phyloP scores from a whole-genome alignment of 2,888 invertebrate genomes.

The Scaptomyza reducta region DNA sequence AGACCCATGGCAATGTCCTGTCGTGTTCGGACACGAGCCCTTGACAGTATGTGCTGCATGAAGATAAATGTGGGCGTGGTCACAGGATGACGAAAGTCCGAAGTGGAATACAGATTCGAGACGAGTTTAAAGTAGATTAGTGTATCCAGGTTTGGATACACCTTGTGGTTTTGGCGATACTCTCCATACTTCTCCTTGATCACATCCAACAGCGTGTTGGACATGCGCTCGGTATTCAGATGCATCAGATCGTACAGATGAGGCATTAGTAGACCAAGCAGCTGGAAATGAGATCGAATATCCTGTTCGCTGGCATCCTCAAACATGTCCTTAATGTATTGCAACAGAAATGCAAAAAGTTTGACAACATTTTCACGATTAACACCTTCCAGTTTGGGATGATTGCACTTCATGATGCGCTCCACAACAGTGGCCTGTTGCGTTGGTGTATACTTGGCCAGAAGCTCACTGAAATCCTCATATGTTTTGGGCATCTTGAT shows the following conservation, averaged over 20 bases:
- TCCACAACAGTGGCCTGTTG: conserved; percentile 90
- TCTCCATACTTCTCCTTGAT: conserved; percentile 89
- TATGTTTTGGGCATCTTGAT: conserved; percentile 87
- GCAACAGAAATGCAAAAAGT: conserved; percentile 91
- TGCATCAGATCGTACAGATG: conserved; percentile 89
- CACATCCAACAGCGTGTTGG: conserved; percentile 88
- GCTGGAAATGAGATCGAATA: conserved; percentile 86
- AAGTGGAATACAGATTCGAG: conserved; percentile 93
- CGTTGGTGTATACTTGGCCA: conserved; percentile 87
- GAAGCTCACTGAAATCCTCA: conserved; percentile 87
- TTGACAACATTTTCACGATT: conserved; percentile 91
- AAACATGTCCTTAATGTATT: conserved; percentile 90
- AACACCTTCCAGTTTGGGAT: conserved; percentile 90
- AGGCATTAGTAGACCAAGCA: conserved; percentile 86
- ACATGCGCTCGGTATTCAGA: conserved; percentile 88
- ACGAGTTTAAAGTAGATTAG: conserved; percentile 91
- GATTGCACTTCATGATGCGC: conserved; percentile 94
- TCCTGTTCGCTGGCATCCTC: conserved; percentile 82
- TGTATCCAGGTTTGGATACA: conserved; percentile 88
- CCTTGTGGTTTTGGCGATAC: conserved; percentile 86
- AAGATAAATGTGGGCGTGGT: conserved; percentile 94
- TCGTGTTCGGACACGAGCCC: conserved; percentile 87
- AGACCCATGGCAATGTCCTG: conserved; percentile 91
- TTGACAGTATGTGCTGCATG: conserved; percentile 91
- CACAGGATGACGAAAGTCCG: conserved; percentile 95